Evolutionary conservation across 1,140 invertebrate species (phyloP), one percentile per base, ranked within the genome.

Genomic region (Anoplophora glabripennis): DNA sequence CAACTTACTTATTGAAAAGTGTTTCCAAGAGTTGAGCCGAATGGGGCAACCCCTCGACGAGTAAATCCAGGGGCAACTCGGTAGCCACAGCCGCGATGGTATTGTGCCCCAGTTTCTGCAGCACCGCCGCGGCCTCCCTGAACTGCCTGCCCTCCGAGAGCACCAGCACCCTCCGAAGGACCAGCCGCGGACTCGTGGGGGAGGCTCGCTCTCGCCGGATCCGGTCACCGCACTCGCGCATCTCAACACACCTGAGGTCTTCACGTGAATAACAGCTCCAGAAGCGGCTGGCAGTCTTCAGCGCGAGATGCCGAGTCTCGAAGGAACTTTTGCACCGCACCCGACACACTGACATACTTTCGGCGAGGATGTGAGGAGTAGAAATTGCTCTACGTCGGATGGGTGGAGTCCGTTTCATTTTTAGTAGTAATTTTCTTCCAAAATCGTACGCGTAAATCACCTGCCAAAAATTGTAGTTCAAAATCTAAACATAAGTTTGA

Each of bases 31-130:
- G 80, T 60, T 89, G 86, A 1, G 94, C 82, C 46, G 89, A 92
- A 72, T 92, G 86, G 1, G 93, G 93, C 75, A 96, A 80, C 3
- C 90, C 85, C 64, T 95, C 92, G 18, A 94, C 85, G 64, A 96
- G 82, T 62, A 93, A 77, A 71, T 95, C 93, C 14, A 94, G 80
- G 0, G 93, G 93, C 53, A 96, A 78, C 60, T 95, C 91, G 0
- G 82, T 77, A 0, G 86, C 81, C 11, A 92, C 86, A 5, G 82
- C 82, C 53, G 84, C 83, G 58, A 94, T 79, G 1, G 89, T 90
- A 1, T 84, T 86, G 35, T 84, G 81, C 11, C 88, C 89, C 7
- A 94, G 76, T 47, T 89, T 80, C 15, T 86, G 80, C 38, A 94
- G 80, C 18, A 93, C 86, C 15, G 84, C 82, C 0, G 90, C 89